Percentiles rank a stretch among this genome's conserved stretches.
phyloP scores from a whole-genome alignment of 2,888 invertebrate genomes.

The Ormia ochracea region DNA sequence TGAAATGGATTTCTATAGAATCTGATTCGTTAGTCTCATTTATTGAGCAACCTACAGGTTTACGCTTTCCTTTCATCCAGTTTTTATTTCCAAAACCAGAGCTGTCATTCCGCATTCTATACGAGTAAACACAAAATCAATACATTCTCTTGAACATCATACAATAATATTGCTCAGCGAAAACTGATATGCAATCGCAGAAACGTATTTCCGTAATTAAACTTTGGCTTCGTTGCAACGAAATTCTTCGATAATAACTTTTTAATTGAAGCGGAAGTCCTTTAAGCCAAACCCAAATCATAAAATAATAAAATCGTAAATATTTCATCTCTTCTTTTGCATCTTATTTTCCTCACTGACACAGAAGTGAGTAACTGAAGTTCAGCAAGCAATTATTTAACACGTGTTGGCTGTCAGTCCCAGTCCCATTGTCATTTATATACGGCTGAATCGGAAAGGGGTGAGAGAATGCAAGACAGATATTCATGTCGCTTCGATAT shows the following conservation, averaged over 20 bases:
- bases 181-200: conserved; percentile 34
- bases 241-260: not conserved
- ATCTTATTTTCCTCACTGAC: not conserved
- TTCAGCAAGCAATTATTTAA: conserved; percentile 51
- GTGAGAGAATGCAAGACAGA: conserved; percentile 35
- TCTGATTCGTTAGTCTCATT: too few relatives aligned
- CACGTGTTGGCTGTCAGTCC: conserved; percentile 58
- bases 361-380: conserved; percentile 42
- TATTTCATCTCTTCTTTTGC: not conserved
- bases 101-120: not conserved
- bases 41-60: too few relatives aligned
- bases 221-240: conserved; percentile 2
- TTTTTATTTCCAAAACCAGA: too few relatives aligned
- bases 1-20: too few relatives aligned
- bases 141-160: not conserved
- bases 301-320: conserved; percentile 39
- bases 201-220: conserved; percentile 52
- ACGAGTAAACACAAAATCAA: not conserved
- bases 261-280: conserved; percentile 55
- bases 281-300: conserved; percentile 52
- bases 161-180: not conserved
- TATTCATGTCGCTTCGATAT: not conserved
- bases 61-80: too few relatives aligned
- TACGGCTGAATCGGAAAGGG: conserved; percentile 31
- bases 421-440: conserved; percentile 33